phyloP scores from a whole-genome alignment of 2,113 vertebrate species.

The Stigmatopora argus region DNA sequence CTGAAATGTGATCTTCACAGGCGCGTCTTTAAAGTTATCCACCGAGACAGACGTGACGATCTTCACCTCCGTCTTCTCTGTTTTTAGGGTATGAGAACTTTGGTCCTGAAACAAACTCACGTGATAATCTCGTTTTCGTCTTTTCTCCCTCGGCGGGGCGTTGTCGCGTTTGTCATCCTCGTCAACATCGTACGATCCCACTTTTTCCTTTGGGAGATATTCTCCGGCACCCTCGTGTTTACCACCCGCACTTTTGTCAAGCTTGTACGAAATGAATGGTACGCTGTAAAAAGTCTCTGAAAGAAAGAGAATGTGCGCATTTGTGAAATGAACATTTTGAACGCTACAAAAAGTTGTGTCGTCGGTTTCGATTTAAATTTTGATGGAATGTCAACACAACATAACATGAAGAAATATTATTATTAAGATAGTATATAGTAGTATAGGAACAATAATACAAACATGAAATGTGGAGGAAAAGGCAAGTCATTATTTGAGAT shows the following conservation, averaged over 20 bases:
- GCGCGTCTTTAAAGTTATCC: constrained; percentile 47
- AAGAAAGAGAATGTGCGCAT: constrained; percentile 15
- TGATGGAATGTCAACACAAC: too few species aligned
- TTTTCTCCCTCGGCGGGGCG: constrained; percentile 38
- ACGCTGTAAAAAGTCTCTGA: constrained; percentile 51
- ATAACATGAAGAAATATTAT: too few species aligned
- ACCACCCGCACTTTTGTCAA: constrained; percentile 34
- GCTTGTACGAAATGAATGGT: constrained; percentile 40
- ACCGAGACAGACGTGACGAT: constrained; percentile 68
- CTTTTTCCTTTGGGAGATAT: constrained; percentile 47
- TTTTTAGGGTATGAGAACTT: constrained; percentile 33
- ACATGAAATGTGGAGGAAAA: too few species aligned
- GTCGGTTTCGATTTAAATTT: too few species aligned
- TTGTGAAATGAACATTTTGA: neutral
- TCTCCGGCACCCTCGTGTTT: constrained; percentile 54
- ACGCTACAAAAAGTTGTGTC: too few species aligned
- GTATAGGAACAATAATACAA: too few species aligned
- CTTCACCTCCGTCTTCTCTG: constrained; percentile 38
- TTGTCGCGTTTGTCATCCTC: constrained; percentile 50
- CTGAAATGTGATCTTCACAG: constrained; percentile 60
- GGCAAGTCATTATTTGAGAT: too few species aligned
- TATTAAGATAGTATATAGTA: too few species aligned
- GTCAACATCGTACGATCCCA: constrained; percentile 32
- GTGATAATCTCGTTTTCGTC: constrained; percentile 39
- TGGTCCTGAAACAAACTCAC: constrained; percentile 55